Evolutionary conservation across 1,140 invertebrate species (phyloP).

Genomic region (Vanessa tameamea): DNA sequence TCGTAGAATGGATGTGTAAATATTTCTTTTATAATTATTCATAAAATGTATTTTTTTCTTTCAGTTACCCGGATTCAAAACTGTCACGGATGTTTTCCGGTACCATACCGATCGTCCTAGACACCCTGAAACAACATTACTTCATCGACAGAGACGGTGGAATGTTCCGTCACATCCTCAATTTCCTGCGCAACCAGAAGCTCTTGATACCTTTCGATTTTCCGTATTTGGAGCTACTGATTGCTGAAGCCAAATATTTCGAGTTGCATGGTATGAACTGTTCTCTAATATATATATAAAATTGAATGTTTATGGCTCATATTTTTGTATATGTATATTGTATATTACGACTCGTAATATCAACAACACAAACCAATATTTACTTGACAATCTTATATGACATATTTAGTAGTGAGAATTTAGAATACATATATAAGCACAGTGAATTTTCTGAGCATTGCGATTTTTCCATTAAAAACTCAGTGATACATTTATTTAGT

Average conservation of each 20-base stretch:
- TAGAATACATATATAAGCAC: too few relatives aligned
- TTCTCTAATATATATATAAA: too few relatives aligned
- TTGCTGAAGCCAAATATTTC: slow-evolving; percentile 96
- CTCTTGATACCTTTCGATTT: slow-evolving; percentile 94
- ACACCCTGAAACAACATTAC: slow-evolving; percentile 98
- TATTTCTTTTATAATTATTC: background rate
- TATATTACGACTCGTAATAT: too few relatives aligned
- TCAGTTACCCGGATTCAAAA: slow-evolving; percentile 94
- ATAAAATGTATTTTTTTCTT: slow-evolving; percentile 11
- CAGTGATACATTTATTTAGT: too few relatives aligned
- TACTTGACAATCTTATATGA: too few relatives aligned
- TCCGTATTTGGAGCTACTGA: slow-evolving; percentile 91
- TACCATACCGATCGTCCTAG: slow-evolving; percentile 97
- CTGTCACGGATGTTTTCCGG: slow-evolving; percentile 97
- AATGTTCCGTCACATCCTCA: slow-evolving; percentile 97
- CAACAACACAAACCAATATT: too few relatives aligned
- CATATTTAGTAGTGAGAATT: too few relatives aligned
- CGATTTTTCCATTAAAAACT: too few relatives aligned
- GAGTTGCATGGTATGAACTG: slow-evolving; percentile 88
- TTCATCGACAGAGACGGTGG: slow-evolving; percentile 98
- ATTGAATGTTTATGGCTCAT: too few relatives aligned
- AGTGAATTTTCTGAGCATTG: too few relatives aligned
- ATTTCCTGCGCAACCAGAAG: slow-evolving; percentile 95
- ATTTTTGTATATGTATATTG: too few relatives aligned
- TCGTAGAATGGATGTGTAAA: too few relatives aligned